Percentiles rank a stretch among this genome's conserved stretches.
Conservation (phyloP, 2,888 invertebrate genomes). For the Poecilus cupreus region DNA sequence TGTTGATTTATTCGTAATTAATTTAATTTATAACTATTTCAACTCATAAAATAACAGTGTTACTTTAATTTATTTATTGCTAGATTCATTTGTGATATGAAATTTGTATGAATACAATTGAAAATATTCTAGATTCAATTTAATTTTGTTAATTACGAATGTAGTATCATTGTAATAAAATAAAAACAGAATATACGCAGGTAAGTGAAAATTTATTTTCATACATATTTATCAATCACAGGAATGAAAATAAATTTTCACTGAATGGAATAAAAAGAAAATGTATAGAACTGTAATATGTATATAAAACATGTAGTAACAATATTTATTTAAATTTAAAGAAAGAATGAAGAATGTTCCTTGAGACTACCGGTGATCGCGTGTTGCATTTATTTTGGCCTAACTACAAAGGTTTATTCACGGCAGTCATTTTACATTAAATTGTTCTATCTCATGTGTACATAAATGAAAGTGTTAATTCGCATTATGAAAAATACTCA, state of each 20-base stretch:
- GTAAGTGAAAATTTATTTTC: not conserved
- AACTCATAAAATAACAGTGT: not conserved
- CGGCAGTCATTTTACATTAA: not conserved
- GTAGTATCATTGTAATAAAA: not conserved
- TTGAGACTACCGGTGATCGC: constrained; percentile 6
- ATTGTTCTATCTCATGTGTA: constrained; percentile 14
- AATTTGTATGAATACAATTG: not conserved
- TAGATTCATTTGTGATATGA: not conserved
- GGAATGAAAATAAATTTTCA: constrained; percentile 8
- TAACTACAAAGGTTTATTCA: constrained; percentile 15
- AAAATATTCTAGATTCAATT: not conserved
- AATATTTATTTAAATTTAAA: constrained; percentile 31
- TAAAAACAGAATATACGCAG: not conserved
- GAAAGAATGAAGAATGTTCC: constrained; percentile 2
- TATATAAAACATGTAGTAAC: constrained; percentile 30
- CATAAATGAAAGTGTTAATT: constrained; percentile 22
- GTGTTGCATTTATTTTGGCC: constrained; percentile 15
- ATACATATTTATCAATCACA: not conserved
- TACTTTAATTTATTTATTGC: not conserved
- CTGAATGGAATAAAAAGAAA: not conserved
- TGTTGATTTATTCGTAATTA: constrained; percentile 7
- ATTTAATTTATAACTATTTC: not conserved
- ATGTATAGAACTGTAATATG: constrained; percentile 17
- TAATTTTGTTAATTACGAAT: not conserved
- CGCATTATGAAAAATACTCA: constrained; percentile 16